Conservation (phyloP, 2,797 vertebrate species). For the Heliangelus exortis region DNA sequence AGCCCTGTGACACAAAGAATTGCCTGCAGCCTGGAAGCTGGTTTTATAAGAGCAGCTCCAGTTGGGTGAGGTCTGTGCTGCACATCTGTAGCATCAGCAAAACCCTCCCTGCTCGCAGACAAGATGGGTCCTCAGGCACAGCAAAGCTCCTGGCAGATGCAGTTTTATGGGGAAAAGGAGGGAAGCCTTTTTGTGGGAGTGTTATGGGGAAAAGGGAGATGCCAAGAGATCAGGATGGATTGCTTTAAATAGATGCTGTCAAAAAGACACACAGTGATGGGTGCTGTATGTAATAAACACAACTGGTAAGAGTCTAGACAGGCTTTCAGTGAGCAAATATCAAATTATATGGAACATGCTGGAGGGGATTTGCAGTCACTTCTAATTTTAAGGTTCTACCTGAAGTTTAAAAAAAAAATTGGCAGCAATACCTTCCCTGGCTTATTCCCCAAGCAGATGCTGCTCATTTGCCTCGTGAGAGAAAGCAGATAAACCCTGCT, state of each 20-base stretch:
- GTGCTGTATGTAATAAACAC: not conserved
- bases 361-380: not conserved
- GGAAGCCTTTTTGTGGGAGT: not conserved
- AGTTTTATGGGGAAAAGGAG: not conserved
- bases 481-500: not conserved
- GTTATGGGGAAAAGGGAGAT: not conserved
- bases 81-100: not conserved
- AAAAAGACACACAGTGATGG: not conserved
- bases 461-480: conserved; percentile 12
- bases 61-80: not conserved
- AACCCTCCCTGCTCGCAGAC: rapidly evolving
- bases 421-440: not conserved
- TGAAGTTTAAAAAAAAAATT: not conserved
- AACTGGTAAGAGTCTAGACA: conserved; percentile 15
- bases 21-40: not conserved
- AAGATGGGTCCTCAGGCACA: not conserved
- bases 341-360: not conserved
- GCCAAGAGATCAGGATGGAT: not conserved
- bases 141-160: not conserved
- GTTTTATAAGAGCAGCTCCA: not conserved
- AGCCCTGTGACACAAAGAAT: not conserved
- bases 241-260: not conserved
- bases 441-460: not conserved
- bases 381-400: conserved; percentile 3
- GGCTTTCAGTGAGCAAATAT: not conserved